phyloP scores from a whole-genome alignment of 2,888 invertebrate species.

The Melinaea menophilus region DNA sequence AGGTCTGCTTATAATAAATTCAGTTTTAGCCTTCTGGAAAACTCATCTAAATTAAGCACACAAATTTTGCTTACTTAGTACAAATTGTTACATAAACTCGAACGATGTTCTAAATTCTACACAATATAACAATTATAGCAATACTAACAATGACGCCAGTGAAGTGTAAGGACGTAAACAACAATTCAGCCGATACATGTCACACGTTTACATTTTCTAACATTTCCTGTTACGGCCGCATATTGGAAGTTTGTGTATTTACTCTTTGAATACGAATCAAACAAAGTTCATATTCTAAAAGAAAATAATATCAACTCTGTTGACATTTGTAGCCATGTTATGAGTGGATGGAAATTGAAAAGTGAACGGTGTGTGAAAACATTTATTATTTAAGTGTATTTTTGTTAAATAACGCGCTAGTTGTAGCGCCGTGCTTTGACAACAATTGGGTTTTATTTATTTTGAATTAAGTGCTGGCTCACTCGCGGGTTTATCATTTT shows the following conservation, averaged over 20 bases:
- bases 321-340: slow-evolving; percentile 14
- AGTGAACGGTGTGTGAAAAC: slow-evolving; percentile 9
- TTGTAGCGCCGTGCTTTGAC: too few relatives aligned
- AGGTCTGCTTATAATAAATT: slow-evolving; percentile 34
- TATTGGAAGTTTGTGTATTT: slow-evolving; percentile 24
- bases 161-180: slow-evolving; percentile 17
- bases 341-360: slow-evolving; percentile 19
- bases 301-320: slow-evolving; percentile 19
- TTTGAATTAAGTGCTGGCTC: too few relatives aligned
- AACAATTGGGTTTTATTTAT: too few relatives aligned
- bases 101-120: too few relatives aligned
- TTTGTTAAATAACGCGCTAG: background rate
- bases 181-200: slow-evolving; percentile 24
- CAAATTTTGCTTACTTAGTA: slow-evolving; percentile 15
- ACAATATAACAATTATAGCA: background rate
- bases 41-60: slow-evolving; percentile 20
- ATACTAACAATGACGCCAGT: background rate
- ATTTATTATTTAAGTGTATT: slow-evolving; percentile 2
- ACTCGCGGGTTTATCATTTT: too few relatives aligned
- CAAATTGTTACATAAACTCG: slow-evolving; percentile 9
- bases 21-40: slow-evolving; percentile 27
- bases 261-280: slow-evolving; percentile 20
- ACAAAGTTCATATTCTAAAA: slow-evolving; percentile 22
- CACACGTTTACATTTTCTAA: slow-evolving; percentile 22
- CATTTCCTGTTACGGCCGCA: slow-evolving; percentile 20